Base-by-base conservation (phyloP, 2,888 invertebrate genomes). In the Microdon myrmicae region DNA sequence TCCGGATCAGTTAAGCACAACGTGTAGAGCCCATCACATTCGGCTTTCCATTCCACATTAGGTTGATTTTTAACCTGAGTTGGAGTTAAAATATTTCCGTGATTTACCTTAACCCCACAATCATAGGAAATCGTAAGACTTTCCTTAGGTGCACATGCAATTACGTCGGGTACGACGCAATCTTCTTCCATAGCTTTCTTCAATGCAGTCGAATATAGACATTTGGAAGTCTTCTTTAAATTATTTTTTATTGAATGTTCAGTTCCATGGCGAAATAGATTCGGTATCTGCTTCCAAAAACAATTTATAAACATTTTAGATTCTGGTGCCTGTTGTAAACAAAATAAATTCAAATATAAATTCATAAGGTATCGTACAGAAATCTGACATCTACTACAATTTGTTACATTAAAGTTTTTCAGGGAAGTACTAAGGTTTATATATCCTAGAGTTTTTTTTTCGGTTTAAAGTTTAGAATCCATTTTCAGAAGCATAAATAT, bases 1-100 rank as follows among this genome's bases (percentile, higher is more conserved):
- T 90, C 90, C 1, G 79, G 79, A 88, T 93, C 93, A 39, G 90
- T 92, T 90, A 92, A 89, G 71, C 88, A 87, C 2, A 94, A 79
- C 0, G 92, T 90, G 76, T 94, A 94, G 45, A 85, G 84, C 19
- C 82, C 71, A 39, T 76, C 76, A 0, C 80, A 61, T 2, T 83
- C 83, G 0, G 84, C 85, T 0, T 85, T 82, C 89, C 90, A 94
- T 1, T 81, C 76, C 2, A 94, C 83, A 0, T 78, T 79, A 0
- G 94, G 94, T 20, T 82, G 76, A 74, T 90, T 85, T 77, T 92
- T 89, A 3, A 90, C 91, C 68, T 86, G 85, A 0, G 88, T 89
- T 1, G 90, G 90, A 0, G 91, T 91, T 60, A 92, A 76, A 54
- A 85, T 86, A 71, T 89, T 89, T 8, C 92, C 92, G 48, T 86